phyloP scores from a whole-genome alignment of 2,888 invertebrate genomes.

The Eulithis prunata region DNA sequence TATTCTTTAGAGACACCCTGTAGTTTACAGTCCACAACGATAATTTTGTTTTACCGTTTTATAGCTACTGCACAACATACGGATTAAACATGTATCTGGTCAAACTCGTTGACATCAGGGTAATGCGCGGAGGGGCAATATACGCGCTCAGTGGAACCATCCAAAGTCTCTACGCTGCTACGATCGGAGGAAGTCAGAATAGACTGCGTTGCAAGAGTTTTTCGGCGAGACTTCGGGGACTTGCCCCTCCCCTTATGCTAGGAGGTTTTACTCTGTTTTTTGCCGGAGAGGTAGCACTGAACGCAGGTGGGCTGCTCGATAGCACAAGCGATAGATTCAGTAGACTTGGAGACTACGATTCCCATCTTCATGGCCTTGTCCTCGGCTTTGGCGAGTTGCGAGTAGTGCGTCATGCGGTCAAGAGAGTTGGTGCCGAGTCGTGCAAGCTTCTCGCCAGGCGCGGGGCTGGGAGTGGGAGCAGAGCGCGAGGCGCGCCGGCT shows the following conservation, averaged over 20 bases:
- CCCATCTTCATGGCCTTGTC: slow-evolving; percentile 82
- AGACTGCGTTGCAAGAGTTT: slow-evolving; percentile 65
- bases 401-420: slow-evolving; percentile 78
- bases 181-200: slow-evolving; percentile 73
- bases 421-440: slow-evolving; percentile 78
- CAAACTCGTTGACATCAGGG: slow-evolving; percentile 65
- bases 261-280: slow-evolving; percentile 84
- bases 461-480: slow-evolving; percentile 17
- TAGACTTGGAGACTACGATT: slow-evolving; percentile 83
- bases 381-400: slow-evolving; percentile 78
- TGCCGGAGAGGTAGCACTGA: slow-evolving; percentile 88
- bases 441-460: slow-evolving; percentile 68
- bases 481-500: slow-evolving; percentile 75
- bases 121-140: slow-evolving; percentile 69
- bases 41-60: not conserved
- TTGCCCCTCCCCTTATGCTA: slow-evolving; percentile 88
- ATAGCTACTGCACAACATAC: not conserved
- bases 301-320: slow-evolving; percentile 90
- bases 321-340: slow-evolving; percentile 81
- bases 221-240: slow-evolving; percentile 82
- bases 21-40: not conserved
- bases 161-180: slow-evolving; percentile 76
- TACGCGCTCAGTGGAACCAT: slow-evolving; percentile 63
- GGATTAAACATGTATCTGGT: slow-evolving; percentile 86
- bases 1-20: too few species aligned